phyloP scores from a whole-genome alignment of 1,140 invertebrate genomes.

The Orchestia grillus region DNA sequence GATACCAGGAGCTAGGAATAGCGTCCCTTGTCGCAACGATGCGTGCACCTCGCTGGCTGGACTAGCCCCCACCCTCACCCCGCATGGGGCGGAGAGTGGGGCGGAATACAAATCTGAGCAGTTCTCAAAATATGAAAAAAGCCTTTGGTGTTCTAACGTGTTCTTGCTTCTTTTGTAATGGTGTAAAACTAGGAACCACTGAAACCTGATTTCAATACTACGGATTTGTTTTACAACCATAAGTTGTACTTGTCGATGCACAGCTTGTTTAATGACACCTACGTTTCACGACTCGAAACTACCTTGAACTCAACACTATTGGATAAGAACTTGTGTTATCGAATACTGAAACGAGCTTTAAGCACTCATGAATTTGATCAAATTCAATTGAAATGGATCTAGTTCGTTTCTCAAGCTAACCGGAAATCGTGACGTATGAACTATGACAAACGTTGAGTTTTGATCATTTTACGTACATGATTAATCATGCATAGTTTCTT shows the following conservation, averaged over 20 bases:
- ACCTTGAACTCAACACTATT: background rate
- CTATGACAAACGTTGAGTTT: background rate
- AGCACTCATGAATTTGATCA: background rate
- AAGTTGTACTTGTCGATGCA: background rate
- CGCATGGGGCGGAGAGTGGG: conserved; percentile 32
- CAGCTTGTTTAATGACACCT: background rate
- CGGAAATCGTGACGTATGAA: background rate
- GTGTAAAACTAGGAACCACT: background rate
- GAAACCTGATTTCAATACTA: background rate
- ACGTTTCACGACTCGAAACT: background rate
- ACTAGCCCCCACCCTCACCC: conserved; percentile 37
- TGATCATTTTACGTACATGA: background rate
- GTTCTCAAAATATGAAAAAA: background rate
- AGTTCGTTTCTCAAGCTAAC: background rate
- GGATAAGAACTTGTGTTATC: background rate
- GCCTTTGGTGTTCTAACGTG: background rate
- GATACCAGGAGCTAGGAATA: conserved; percentile 50
- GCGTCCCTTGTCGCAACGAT: conserved; percentile 37
- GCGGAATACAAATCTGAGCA: background rate
- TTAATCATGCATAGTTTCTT: background rate
- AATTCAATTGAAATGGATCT: background rate
- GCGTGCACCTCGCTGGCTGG: conserved; percentile 50
- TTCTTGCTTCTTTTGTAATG: background rate
- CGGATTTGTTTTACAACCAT: background rate
- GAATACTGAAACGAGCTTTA: background rate